These are phyloP conservation scores for Vulpes vulpes DNA, from an alignment of 2,113 vertebrate species.

Conservation along the genomic window DNA sequence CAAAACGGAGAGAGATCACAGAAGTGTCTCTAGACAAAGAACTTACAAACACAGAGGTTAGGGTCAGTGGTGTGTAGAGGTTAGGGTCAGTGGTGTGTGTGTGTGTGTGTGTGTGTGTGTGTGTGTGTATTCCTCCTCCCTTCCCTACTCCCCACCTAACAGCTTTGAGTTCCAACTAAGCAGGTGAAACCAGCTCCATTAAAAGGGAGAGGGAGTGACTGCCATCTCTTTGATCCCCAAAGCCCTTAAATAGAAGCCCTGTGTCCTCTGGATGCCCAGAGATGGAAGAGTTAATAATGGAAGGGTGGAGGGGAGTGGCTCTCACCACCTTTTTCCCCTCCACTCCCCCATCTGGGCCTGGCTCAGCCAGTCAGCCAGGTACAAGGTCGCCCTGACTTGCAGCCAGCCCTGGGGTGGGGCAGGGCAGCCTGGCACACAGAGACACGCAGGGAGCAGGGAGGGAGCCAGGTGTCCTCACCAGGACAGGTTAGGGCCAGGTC, in stretches of 20 bases:
- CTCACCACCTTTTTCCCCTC: constrained; percentile 47
- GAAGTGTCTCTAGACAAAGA: constrained; percentile 33
- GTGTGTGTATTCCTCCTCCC: background rate
- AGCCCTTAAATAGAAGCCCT: constrained; percentile 56
- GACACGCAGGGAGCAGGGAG: constrained; percentile 63
- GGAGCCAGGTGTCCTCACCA: constrained; percentile 75
- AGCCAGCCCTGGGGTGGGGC: constrained; percentile 81
- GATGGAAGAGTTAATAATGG: constrained; percentile 73
- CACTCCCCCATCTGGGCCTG: constrained; percentile 72
- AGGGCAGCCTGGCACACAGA: constrained; percentile 74
- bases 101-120: background rate
- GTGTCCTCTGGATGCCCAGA: constrained; percentile 50
- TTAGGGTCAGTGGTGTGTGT: background rate
- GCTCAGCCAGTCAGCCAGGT: constrained; percentile 81
- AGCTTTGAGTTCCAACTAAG: constrained; percentile 37
- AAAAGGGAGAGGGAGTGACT: constrained; percentile 53
- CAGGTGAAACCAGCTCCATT: constrained; percentile 66
- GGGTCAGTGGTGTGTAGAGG: background rate
- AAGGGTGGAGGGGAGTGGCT: constrained; percentile 62
- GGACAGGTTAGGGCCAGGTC: constrained; percentile 79
- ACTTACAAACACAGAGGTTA: constrained; percentile 13
- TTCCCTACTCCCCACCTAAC: constrained; percentile 14
- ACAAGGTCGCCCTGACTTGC: constrained; percentile 82
- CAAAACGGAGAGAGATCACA: background rate
- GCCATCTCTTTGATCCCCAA: constrained; percentile 68